phyloP scores from a whole-genome alignment of 2,888 invertebrate genomes.

The Salticus scenicus region DNA sequence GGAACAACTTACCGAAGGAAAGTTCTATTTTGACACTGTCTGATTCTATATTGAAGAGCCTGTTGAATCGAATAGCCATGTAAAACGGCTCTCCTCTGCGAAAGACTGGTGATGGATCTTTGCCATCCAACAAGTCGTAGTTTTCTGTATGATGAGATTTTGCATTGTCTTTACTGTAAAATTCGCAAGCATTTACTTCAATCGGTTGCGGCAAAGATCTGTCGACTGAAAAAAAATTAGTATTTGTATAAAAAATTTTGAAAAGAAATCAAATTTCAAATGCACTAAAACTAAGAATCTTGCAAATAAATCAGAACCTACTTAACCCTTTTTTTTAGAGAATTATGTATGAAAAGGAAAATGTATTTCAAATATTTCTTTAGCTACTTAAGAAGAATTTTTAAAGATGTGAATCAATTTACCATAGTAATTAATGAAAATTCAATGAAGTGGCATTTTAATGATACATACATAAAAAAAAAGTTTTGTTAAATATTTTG shows the following conservation, averaged over 20 bases:
- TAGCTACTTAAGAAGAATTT: no score
- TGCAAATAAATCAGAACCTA: not conserved
- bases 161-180: constrained; percentile 84
- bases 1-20: constrained; percentile 67
- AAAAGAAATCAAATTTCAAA: not conserved
- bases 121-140: constrained; percentile 79
- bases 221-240: constrained; percentile 36
- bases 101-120: constrained; percentile 78
- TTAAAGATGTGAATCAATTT: no score
- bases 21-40: constrained; percentile 82
- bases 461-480: no score
- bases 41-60: constrained; percentile 82
- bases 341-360: not conserved
- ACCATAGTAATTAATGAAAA: no score
- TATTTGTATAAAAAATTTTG: no score
- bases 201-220: constrained; percentile 37
- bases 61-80: constrained; percentile 82
- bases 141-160: constrained; percentile 82
- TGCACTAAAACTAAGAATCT: no score
- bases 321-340: not conserved
- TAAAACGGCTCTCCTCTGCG: constrained; percentile 85
- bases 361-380: no score
- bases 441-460: no score
- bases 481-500: no score
- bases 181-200: constrained; percentile 76